A percentile compares a stretch with the other conserved stretches of the same genome.
These are phyloP conservation scores for Stegophylla sp. DNA, from an alignment of 2,888 invertebrate genomes.

Conservation along the genomic window DNA sequence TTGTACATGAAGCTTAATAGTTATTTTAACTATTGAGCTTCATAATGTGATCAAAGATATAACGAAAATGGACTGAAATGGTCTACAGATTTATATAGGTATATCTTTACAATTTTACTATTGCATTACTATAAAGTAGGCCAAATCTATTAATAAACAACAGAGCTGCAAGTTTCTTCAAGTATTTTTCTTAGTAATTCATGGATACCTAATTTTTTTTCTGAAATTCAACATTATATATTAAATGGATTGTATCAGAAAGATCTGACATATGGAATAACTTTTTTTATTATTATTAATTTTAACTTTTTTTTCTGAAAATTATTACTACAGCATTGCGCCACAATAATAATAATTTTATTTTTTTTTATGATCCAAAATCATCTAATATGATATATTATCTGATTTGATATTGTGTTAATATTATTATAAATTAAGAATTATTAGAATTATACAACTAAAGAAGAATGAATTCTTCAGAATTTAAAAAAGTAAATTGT, in stretches of 20 bases:
- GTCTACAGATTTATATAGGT: not conserved
- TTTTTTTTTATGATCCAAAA: too few relatives aligned
- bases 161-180: not conserved
- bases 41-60: too few relatives aligned
- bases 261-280: not conserved
- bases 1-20: too few relatives aligned
- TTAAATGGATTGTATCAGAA: not conserved
- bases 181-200: not conserved
- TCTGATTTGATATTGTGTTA: too few relatives aligned
- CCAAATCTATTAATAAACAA: conserved; percentile 16
- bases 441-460: too few relatives aligned
- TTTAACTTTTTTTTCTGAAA: not conserved
- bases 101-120: not conserved
- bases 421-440: too few relatives aligned
- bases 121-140: conserved; percentile 21
- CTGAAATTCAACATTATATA: not conserved
- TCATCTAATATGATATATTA: too few relatives aligned
- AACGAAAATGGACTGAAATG: too few relatives aligned
- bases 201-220: not conserved
- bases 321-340: too few relatives aligned
- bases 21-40: too few relatives aligned
- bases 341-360: not conserved
- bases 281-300: not conserved
- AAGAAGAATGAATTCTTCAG: too few relatives aligned
- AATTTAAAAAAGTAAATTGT: too few relatives aligned